Percentiles rank a stretch among this genome's conserved stretches.
phyloP scores from a whole-genome alignment of 2,113 vertebrate species.

The Crotalus horridus region DNA sequence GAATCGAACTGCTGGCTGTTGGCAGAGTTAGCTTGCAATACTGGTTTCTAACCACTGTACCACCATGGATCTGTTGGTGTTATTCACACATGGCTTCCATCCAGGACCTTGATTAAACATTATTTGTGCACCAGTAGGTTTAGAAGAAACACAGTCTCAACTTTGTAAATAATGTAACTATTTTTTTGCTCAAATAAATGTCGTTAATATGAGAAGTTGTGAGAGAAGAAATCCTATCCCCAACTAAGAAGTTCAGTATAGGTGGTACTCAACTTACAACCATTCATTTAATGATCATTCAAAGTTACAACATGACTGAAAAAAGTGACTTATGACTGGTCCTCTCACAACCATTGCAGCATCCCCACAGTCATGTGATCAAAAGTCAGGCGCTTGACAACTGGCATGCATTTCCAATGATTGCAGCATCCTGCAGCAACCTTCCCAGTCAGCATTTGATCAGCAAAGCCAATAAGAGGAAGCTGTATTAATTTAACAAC shows the following conservation, averaged over 20 bases:
- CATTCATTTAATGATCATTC: background rate
- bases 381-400: background rate
- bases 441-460: background rate
- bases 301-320: background rate
- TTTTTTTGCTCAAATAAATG: background rate
- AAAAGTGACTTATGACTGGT: background rate
- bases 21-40: background rate
- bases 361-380: background rate
- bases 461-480: background rate
- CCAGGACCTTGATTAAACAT: background rate
- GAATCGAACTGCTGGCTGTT: too few species aligned
- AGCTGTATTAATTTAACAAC: background rate
- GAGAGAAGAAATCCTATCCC: constrained; percentile 3
- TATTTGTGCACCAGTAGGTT: background rate
- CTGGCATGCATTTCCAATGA: background rate
- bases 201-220: background rate
- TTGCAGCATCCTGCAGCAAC: background rate
- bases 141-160: constrained; percentile 14
- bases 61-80: background rate
- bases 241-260: constrained; percentile 19
- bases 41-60: background rate
- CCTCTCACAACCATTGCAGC: background rate
- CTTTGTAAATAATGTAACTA: constrained; percentile 21
- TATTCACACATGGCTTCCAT: background rate
- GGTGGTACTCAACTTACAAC: background rate